Evolutionary conservation across 2,113 vertebrate species (phyloP).

Genomic region (Cairina moschata): DNA sequence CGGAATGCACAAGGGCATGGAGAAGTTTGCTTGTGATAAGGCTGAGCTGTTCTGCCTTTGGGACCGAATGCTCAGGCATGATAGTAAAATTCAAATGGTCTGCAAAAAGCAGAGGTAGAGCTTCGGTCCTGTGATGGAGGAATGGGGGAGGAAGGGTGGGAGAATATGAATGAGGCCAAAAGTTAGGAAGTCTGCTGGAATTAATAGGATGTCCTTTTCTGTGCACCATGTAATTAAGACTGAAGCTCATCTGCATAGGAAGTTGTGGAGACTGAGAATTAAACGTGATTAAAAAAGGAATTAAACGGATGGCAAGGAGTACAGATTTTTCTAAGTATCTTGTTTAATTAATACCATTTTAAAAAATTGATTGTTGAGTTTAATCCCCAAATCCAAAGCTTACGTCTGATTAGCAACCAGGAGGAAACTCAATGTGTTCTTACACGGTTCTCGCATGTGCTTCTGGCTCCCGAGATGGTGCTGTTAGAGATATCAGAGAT

Average conservation of each 20-base stretch:
- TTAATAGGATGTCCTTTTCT: slow-evolving; percentile 33
- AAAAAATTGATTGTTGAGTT: slow-evolving; percentile 5
- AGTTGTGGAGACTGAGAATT: slow-evolving; percentile 49
- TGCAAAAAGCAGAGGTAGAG: background rate
- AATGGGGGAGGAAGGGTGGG: background rate
- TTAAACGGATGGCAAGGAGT: background rate
- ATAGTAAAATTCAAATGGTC: background rate
- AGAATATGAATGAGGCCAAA: background rate
- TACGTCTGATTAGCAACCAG: slow-evolving; percentile 38
- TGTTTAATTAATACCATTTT: slow-evolving; percentile 12
- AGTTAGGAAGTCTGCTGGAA: slow-evolving; percentile 23
- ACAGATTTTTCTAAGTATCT: slow-evolving; percentile 29
- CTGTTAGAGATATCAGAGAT: background rate
- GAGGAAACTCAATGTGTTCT: background rate
- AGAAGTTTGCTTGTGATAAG: background rate
- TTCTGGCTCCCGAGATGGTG: slow-evolving; percentile 11
- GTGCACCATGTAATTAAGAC: background rate
- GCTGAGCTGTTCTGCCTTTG: background rate
- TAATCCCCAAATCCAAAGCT: slow-evolving; percentile 20
- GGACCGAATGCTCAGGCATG: background rate
- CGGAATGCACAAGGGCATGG: background rate
- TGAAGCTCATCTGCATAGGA: slow-evolving; percentile 44
- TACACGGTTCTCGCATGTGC: background rate
- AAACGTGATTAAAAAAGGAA: slow-evolving; percentile 44
- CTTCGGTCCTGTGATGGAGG: background rate